These are phyloP conservation scores for Paramormyrops hopkinsi DNA, from an alignment of 2,797 vertebrate genomes.

Conservation along the genomic window DNA sequence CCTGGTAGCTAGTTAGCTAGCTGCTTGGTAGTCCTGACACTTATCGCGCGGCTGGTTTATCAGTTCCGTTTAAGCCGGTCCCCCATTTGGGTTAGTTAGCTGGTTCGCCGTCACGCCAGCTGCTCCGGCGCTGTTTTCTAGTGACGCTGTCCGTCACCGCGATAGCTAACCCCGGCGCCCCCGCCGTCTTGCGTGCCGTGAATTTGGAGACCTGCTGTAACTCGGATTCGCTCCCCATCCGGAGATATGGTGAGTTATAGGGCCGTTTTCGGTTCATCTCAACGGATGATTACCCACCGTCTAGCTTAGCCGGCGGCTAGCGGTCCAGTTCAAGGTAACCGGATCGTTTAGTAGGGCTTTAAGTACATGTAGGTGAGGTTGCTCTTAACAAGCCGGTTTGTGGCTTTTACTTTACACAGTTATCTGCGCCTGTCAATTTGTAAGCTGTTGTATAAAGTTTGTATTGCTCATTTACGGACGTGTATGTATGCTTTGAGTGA, in stretches of 20 bases:
- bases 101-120: not conserved
- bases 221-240: not conserved
- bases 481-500: not conserved
- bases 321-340: not conserved
- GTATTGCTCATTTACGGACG: not conserved
- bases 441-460: not conserved
- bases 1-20: conserved; percentile 4
- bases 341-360: not conserved
- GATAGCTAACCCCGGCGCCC: not conserved
- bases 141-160: not conserved
- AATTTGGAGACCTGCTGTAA: not conserved
- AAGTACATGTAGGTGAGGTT: not conserved
- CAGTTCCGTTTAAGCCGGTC: not conserved
- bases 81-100: not conserved
- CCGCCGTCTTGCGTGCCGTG: not conserved
- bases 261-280: not conserved
- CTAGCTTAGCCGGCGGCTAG: not conserved
- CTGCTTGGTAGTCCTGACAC: not conserved
- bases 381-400: not conserved
- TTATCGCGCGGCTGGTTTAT: not conserved
- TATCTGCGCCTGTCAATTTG: not conserved
- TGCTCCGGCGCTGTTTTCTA: not conserved
- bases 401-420: not conserved
- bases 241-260: conserved; percentile 56
- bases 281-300: not conserved